phyloP scores from a whole-genome alignment of 2,797 vertebrate species.

The Pteropus rufus region DNA sequence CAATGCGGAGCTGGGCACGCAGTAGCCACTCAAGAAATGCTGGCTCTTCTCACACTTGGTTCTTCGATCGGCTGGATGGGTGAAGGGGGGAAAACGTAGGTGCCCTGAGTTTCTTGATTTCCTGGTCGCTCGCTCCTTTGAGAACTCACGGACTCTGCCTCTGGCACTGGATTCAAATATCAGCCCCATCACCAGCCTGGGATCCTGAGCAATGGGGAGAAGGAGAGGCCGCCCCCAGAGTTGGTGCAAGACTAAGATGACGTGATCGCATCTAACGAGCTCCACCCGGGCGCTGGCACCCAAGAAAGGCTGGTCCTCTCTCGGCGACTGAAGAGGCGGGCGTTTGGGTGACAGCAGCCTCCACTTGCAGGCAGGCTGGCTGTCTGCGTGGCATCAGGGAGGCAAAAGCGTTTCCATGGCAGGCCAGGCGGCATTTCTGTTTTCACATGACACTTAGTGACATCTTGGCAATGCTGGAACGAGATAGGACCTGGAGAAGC shows the following conservation, averaged over 20 bases:
- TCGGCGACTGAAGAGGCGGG: not conserved
- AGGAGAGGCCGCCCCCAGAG: not conserved
- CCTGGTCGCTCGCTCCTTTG: not conserved
- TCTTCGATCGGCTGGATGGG: too few relatives aligned
- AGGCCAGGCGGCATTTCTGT: not conserved
- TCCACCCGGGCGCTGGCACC: not conserved
- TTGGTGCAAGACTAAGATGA: rapidly evolving
- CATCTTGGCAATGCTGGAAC: not conserved
- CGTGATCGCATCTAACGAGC: rapidly evolving
- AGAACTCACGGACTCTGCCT: not conserved
- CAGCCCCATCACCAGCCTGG: not conserved
- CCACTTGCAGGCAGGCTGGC: rapidly evolving
- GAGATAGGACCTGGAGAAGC: not conserved
- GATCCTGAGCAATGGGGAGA: not conserved
- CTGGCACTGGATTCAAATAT: not conserved
- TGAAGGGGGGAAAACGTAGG: not conserved
- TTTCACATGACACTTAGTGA: constrained; percentile 50
- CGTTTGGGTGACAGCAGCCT: not conserved
- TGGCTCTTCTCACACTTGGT: not conserved
- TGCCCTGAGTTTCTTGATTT: not conserved
- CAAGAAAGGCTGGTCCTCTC: not conserved
- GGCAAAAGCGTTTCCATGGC: not conserved
- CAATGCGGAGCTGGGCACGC: not conserved
- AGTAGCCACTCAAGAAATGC: not conserved
- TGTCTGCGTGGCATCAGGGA: not conserved